Base-by-base conservation (phyloP, 2,113 vertebrate genomes). In the Hippocampus zosterae region DNA sequence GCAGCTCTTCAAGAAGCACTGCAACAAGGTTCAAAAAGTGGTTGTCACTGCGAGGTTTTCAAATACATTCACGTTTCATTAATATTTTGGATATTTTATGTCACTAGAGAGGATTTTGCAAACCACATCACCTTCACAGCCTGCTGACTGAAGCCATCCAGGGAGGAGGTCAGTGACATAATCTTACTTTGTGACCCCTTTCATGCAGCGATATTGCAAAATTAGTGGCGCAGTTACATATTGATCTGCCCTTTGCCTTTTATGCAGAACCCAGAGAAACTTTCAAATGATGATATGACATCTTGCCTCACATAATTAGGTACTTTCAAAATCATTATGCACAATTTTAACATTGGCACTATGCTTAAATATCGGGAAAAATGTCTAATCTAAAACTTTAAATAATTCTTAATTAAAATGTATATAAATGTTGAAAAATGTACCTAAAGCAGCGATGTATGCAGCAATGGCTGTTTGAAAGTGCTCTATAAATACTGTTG, bases 131-230 rank as follows among this genome's bases (percentile, higher is more conserved):
- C 42, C 87, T 92, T 48, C 33, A 83, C 69, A 72, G 37, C 8
- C 82, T 92, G 65, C 81, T 92, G 81, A 89, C 74, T 0, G 91
- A 91, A 69, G 87, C 74, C 64, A 78, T 93, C 8, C 64, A 78
- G 67, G 79, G 57, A 55, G 90, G 90, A 91, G 91, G 91, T 92
- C 27, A 81, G 90, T 84, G n/a, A 5, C 3, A 10, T 27, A 52
- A 0, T 23, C 42, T 68, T 15, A 23, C 50, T 25, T 33, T 12
- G 10, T 61, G 18, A 16, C 10, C n/a, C 12, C 16, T 52, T 52
- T 52, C 16, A 52, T 8, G 18, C n/a, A 55, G 21, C 23, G 53
- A 23, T 55, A 55, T 23, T 23, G 9, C 19, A 23, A 25, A 25
- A 57, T 27, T 57, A 15, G 55, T 25, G n/a, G 8, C 11, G 4